Conservation (phyloP, 1,140 invertebrate species). For the Papilio helenus region DNA sequence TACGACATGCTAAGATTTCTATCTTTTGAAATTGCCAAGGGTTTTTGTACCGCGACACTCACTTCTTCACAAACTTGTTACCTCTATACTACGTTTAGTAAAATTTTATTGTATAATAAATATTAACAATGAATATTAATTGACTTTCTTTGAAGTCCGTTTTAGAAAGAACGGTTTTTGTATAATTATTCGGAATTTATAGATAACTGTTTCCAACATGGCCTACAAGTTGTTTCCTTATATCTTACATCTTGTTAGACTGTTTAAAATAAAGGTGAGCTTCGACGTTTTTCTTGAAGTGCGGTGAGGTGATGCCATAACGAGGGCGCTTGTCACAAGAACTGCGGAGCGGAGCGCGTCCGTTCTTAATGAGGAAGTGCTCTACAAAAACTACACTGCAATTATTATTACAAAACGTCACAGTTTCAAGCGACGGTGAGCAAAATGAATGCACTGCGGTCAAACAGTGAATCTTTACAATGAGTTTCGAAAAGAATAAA, state of each 20-base stretch:
- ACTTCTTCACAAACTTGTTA: slow-evolving; percentile 21
- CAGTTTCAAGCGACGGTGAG: slow-evolving; percentile 35
- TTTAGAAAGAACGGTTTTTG: slow-evolving; percentile 17
- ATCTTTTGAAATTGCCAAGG: slow-evolving; percentile 34
- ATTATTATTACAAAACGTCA: slow-evolving; percentile 71
- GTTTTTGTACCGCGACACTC: slow-evolving; percentile 16
- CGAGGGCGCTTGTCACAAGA: slow-evolving; percentile 45
- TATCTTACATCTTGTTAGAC: background rate
- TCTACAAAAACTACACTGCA: slow-evolving; percentile 73
- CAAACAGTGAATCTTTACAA: slow-evolving; percentile 26
- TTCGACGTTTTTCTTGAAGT: slow-evolving; percentile 22
- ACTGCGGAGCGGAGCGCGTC: slow-evolving; percentile 56
- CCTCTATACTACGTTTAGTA: background rate
- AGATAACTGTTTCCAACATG: background rate
- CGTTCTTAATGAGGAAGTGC: slow-evolving; percentile 77
- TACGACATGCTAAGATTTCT: slow-evolving; percentile 37
- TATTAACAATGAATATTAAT: slow-evolving; percentile 23
- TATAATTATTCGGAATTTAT: slow-evolving; percentile 16
- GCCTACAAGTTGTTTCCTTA: background rate
- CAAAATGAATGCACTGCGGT: slow-evolving; percentile 37
- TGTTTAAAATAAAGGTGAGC: slow-evolving; percentile 3
- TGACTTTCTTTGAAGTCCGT: background rate
- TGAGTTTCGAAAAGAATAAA: background rate
- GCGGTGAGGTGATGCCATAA: slow-evolving; percentile 26
- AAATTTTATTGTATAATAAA: slow-evolving; percentile 21